These are phyloP conservation scores for Pteronotus mesoamericanus DNA, from an alignment of 2,797 vertebrate genomes.

Conservation along the genomic window DNA sequence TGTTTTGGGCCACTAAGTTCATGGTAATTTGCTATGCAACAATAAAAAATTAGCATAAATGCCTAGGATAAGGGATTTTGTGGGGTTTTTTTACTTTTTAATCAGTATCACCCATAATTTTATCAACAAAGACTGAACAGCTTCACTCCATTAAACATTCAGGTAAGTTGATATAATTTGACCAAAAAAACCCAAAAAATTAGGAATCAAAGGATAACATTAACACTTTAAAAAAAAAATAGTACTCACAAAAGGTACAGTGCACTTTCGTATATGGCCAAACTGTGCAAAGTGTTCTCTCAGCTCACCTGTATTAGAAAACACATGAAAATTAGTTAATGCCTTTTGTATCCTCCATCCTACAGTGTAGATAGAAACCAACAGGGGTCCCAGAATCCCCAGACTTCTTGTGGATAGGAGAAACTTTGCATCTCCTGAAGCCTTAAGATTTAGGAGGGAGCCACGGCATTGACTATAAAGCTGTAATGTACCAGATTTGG, in stretches of 20 bases:
- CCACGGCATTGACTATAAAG: background rate
- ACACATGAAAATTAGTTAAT: background rate
- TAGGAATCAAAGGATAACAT: background rate
- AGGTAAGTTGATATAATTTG: background rate
- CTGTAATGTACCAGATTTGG: background rate
- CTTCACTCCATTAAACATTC: constrained; percentile 15
- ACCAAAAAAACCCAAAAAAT: constrained; percentile 5
- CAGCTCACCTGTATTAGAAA: constrained; percentile 85
- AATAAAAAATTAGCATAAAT: constrained; percentile 18
- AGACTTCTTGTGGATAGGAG: background rate
- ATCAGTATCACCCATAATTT: constrained; percentile 10
- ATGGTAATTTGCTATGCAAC: background rate
- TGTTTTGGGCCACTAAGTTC: background rate
- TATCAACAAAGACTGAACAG: background rate
- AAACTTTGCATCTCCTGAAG: background rate
- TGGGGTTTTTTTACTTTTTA: background rate
- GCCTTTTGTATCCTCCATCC: background rate
- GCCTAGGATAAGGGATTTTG: background rate
- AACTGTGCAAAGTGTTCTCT: constrained; percentile 92
- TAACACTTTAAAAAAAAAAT: background rate
- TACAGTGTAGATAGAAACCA: constrained; percentile 1
- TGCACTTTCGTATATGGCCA: constrained; percentile 87
- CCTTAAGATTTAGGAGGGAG: background rate
- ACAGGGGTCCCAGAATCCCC: background rate
- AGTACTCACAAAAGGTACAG: constrained; percentile 91